Evolutionary conservation across 2,113 vertebrate genomes (phyloP).

Genomic region (Chaetorhynchus papuensis): DNA sequence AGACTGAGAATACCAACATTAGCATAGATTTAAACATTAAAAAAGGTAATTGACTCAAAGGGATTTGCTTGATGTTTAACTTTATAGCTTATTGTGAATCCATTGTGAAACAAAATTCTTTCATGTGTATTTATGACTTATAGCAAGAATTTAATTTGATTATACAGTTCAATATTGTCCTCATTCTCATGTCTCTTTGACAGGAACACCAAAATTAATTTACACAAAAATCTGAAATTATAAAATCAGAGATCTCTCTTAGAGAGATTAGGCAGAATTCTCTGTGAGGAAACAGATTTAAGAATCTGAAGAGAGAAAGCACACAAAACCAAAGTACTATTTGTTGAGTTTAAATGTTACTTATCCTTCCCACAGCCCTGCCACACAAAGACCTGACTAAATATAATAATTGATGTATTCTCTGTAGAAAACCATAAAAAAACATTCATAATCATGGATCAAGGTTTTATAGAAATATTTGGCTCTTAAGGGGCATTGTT

Average conservation of each 20-base stretch:
- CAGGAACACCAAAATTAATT: background rate
- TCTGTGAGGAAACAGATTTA: background rate
- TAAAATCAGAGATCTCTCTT: background rate
- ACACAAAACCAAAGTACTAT: background rate
- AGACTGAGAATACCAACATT: background rate
- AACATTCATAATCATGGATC: background rate
- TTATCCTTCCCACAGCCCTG: background rate
- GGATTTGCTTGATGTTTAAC: background rate
- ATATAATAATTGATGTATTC: background rate
- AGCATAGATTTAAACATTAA: background rate
- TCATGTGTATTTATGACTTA: background rate
- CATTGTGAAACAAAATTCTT: conserved; percentile 8
- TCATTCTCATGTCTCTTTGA: background rate
- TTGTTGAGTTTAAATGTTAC: background rate
- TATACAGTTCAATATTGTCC: background rate
- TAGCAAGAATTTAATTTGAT: background rate
- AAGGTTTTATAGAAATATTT: background rate
- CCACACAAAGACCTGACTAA: background rate
- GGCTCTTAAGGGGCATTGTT: background rate
- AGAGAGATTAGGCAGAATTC: background rate
- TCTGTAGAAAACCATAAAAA: background rate
- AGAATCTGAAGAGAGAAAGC: background rate
- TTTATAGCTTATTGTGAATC: background rate
- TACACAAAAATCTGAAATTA: background rate
- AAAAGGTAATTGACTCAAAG: background rate